Evolutionary conservation across 2,888 invertebrate genomes (phyloP).

Genomic region (Luperina nickerlii): DNA sequence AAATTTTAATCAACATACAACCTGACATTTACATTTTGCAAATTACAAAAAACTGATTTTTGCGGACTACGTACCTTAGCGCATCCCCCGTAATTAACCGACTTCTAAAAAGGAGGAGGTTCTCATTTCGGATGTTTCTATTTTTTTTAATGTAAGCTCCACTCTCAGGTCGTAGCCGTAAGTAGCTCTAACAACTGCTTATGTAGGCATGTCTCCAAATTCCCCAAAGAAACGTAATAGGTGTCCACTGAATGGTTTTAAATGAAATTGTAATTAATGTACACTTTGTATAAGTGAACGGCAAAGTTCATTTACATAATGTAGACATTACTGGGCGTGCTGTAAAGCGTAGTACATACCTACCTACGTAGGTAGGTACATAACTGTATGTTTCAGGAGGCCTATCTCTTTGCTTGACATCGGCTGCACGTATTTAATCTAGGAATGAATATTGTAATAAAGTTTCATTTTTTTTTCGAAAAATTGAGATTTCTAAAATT

Average conservation of each 20-base stretch:
- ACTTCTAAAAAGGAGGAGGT: too few species aligned
- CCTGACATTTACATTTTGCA: too few species aligned
- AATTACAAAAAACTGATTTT: too few species aligned
- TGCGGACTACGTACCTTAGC: too few species aligned
- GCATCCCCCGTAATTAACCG: too few species aligned
- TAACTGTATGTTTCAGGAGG: conserved; percentile 57
- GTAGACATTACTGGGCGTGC: conserved; percentile 66
- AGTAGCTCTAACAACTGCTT: conserved; percentile 1
- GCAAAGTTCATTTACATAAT: conserved; percentile 71
- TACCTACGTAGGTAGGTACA: neutral
- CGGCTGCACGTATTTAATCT: conserved; percentile 47
- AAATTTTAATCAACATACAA: too few species aligned
- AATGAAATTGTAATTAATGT: conserved; percentile 66
- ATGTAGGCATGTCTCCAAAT: conserved; percentile 5
- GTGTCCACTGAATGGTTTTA: conserved; percentile 36
- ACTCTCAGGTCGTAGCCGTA: neutral
- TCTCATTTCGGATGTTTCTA: too few species aligned
- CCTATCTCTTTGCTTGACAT: conserved; percentile 42
- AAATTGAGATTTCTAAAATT: neutral
- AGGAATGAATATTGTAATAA: neutral
- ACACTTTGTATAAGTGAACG: conserved; percentile 61
- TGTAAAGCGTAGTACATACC: conserved; percentile 52
- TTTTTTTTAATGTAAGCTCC: neutral
- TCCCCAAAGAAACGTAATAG: conserved; percentile 18
- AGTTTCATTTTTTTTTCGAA: neutral